Percentiles rank a stretch among this genome's conserved stretches.
These are phyloP conservation scores for Microchirus variegatus DNA, from an alignment of 2,797 vertebrate species.

Conservation along the genomic window DNA sequence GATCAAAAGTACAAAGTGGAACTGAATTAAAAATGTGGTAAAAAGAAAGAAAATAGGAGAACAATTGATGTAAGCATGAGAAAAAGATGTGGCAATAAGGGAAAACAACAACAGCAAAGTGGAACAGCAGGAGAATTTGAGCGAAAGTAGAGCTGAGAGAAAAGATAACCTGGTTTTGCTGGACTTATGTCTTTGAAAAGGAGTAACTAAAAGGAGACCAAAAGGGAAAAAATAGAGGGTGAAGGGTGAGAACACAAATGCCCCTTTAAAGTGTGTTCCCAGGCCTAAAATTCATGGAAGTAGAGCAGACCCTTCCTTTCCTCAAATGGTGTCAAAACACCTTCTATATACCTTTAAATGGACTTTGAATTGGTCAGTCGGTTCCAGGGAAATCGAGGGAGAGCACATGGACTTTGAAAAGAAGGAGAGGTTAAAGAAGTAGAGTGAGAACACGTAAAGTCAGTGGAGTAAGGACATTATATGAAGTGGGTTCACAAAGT, in stretches of 20 bases:
- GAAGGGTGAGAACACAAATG: constrained; percentile 12
- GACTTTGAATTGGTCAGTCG: constrained; percentile 35
- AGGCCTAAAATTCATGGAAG: constrained; percentile 28
- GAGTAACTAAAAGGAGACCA: constrained; percentile 37
- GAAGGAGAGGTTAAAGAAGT: constrained; percentile 26
- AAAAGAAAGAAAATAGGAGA: constrained; percentile 15
- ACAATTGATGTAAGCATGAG: constrained; percentile 19
- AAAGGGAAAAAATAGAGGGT: neutral
- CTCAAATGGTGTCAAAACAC: constrained; percentile 43
- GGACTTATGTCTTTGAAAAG: constrained; percentile 24
- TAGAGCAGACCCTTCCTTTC: constrained; percentile 9
- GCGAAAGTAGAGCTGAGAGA: constrained; percentile 11
- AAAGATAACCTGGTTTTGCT: constrained; percentile 17
- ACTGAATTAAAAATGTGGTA: no score
- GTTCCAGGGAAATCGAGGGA: constrained; percentile 13
- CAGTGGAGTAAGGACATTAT: constrained; percentile 25
- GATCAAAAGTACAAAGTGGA: constrained; percentile 21
- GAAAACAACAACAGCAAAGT: constrained; percentile 1
- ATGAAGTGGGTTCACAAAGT: constrained; percentile 34
- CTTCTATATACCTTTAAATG: constrained; percentile 34
- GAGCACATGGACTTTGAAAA: constrained; percentile 13
- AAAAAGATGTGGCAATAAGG: neutral
- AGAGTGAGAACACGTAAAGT: constrained; percentile 8
- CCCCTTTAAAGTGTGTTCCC: constrained; percentile 22
- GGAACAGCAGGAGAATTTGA: neutral